These are phyloP conservation scores for Meteorus cinctellus DNA, from an alignment of 2,888 invertebrate species.

Conservation along the genomic window DNA sequence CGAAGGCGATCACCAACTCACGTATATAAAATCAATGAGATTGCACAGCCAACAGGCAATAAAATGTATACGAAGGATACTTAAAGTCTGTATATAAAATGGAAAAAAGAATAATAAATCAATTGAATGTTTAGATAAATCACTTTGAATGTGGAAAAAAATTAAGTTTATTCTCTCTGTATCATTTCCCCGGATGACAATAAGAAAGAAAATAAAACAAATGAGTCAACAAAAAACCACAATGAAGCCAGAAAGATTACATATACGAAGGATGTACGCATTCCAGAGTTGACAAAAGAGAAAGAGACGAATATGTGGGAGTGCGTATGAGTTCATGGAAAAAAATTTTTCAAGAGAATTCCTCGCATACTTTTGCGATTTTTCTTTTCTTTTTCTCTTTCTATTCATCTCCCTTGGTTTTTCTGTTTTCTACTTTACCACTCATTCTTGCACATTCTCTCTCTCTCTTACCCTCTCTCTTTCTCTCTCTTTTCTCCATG, in stretches of 20 bases:
- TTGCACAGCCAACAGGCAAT: constrained; percentile 11
- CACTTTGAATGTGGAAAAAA: background rate
- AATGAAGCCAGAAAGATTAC: constrained; percentile 5
- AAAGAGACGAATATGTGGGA: background rate
- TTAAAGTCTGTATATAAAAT: background rate
- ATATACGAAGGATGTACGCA: background rate
- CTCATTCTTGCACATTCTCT: background rate
- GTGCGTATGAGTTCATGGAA: constrained; percentile 15
- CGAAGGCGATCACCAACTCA: constrained; percentile 15
- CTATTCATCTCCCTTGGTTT: background rate
- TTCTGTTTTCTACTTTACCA: background rate
- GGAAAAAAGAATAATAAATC: background rate
- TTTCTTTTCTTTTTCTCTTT: background rate
- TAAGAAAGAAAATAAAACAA: background rate
- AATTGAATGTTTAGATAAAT: constrained; percentile 19
- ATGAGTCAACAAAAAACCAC: constrained; percentile 6
- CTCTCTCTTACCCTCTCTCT: background rate
- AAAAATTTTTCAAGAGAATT: constrained; percentile 19
- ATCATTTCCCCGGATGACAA: background rate
- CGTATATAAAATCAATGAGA: constrained; percentile 24
- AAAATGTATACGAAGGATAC: background rate
- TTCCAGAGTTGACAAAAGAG: background rate
- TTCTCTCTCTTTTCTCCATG: background rate
- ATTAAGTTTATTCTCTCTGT: background rate
- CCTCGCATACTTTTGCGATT: constrained; percentile 15